Base-by-base conservation (phyloP, 1,140 invertebrate species). In the Drosophila orena region DNA sequence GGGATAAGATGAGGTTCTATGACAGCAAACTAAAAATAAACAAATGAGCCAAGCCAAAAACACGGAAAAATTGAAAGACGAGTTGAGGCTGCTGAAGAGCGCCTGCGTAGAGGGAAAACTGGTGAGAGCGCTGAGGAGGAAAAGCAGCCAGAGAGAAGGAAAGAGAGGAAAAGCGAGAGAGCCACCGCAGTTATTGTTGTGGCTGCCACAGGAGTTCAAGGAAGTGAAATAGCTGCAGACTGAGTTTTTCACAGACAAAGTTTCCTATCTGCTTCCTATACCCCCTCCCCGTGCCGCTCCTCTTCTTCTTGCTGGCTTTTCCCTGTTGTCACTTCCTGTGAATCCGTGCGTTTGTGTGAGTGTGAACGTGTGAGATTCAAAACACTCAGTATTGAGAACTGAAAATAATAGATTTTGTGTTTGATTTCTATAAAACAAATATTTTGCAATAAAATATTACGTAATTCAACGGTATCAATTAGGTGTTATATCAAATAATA, bases 191-290 rank as follows among this genome's bases (percentile, higher is more conserved):
- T 69, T 79, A 60, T 56, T 79, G 62, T 65, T 79, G 70, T 56
- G 77, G 58, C 57, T 76, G 78, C 50, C 66, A 61, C 88, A 83
- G 79, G 79, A 89, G 88, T 89, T 89, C 77, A 89, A 89, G 84
- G 84, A 89, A 89, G 84, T 89, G 58, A 90, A 89, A 90, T 89
- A 71, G 85, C 79, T 84, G 85, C 84, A 89, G 84, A 89, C 85
- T 80, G 84, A 66, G 65, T 79, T 86, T 86, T 84, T 76, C 71
- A 75, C 72, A 66, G 71, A 75, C 72, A 71, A 58, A 76, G 71
- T 75, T 74, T 74, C 58, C 50, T 62, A 62, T 73, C 43, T 62
- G 57, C 56, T 74, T 55, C 50, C 56, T 42, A 53, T 57, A 43
- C 38, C 34, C 44, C 14, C 8, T 42, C 5, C 37, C 20, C 54